These are phyloP conservation scores for Rhea pennata DNA, from an alignment of 2,113 vertebrate genomes.

Conservation along the genomic window DNA sequence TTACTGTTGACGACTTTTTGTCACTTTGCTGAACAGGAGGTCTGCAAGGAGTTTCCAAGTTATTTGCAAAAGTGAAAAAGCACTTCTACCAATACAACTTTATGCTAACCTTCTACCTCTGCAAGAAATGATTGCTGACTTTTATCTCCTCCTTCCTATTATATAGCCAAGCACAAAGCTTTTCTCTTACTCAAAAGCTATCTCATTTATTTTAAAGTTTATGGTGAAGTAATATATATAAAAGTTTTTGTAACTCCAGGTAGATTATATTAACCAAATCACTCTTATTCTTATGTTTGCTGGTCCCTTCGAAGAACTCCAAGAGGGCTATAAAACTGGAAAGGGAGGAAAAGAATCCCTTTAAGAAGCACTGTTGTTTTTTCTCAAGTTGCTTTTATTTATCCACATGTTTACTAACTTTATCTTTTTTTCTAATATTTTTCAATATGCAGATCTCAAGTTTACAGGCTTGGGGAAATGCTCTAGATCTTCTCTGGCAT, in stretches of 20 bases:
- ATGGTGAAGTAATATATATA: not conserved
- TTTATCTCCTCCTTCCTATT: not conserved
- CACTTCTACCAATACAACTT: not conserved
- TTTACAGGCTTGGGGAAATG: not conserved
- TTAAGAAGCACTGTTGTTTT: not conserved
- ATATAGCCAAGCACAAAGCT: not conserved
- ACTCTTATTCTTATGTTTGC: not conserved
- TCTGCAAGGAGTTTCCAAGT: not conserved
- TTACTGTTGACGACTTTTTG: not conserved
- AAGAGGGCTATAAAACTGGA: not conserved
- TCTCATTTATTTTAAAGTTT: too few species aligned
- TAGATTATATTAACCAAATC: not conserved
- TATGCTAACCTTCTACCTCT: not conserved
- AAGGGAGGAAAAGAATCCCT: not conserved
- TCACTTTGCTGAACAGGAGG: not conserved
- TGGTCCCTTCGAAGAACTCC: not conserved
- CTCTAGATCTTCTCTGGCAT: not conserved
- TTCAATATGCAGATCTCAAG: not conserved
- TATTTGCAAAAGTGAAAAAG: not conserved
- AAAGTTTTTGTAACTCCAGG: not conserved
- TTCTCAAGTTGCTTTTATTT: not conserved
- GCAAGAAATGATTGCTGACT: not conserved
- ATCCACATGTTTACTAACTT: not conserved
- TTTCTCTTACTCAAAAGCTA: too few species aligned
- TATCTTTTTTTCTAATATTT: not conserved